These are phyloP conservation scores for Toxostoma redivivum DNA, from an alignment of 2,113 vertebrate genomes.

Conservation along the genomic window DNA sequence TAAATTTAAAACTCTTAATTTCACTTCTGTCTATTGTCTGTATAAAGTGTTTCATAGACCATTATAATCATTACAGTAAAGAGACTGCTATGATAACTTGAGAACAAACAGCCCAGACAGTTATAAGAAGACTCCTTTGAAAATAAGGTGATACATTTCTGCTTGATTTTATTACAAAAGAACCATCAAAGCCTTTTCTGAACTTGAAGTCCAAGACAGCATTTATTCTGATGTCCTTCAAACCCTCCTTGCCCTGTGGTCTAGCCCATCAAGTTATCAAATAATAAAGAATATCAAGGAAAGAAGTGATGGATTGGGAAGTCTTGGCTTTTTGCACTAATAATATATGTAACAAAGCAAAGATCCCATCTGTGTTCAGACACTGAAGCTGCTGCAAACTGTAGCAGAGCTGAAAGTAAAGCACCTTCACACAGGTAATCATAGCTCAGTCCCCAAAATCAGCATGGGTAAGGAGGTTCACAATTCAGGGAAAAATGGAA, in stretches of 20 bases:
- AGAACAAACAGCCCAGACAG: background rate
- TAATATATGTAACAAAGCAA: rapidly evolving
- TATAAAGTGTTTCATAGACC: background rate
- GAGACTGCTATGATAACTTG: background rate
- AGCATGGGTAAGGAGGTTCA: background rate
- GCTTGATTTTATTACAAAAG: background rate
- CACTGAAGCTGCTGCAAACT: background rate
- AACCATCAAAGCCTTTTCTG: background rate
- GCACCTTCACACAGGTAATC: background rate
- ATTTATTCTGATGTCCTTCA: background rate
- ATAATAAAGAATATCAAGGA: background rate
- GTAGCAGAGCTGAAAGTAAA: background rate
- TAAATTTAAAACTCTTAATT: background rate
- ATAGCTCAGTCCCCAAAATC: background rate
- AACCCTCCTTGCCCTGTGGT: background rate
- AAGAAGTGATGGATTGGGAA: background rate
- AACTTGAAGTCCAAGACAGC: background rate
- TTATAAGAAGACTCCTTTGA: background rate
- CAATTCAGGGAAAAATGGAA: background rate
- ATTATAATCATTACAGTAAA: background rate
- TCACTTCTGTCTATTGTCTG: background rate
- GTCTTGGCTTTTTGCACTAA: background rate
- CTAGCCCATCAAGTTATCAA: background rate
- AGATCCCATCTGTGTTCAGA: background rate
- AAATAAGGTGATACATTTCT: background rate